These are phyloP conservation scores for Schizopygopsis malacanthus DNA, from an alignment of 2,797 vertebrate genomes.

Conservation along the genomic window DNA sequence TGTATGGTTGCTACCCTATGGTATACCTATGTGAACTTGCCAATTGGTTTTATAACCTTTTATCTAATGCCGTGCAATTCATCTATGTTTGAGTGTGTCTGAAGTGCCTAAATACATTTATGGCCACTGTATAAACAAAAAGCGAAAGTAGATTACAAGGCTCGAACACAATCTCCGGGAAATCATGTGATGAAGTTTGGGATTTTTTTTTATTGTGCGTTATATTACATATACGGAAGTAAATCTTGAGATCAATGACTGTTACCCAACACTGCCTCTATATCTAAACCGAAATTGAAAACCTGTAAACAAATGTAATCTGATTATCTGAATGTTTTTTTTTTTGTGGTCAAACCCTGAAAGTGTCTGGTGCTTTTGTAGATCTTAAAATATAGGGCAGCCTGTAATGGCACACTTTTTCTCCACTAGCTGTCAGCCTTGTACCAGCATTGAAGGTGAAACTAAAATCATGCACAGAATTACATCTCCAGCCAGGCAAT, in stretches of 20 bases:
- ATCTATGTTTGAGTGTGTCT: neutral
- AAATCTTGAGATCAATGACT: neutral
- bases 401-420: neutral
- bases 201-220: neutral
- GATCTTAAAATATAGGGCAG: conserved; percentile 15
- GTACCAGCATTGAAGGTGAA: conserved; percentile 15
- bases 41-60: neutral
- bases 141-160: conserved; percentile 30
- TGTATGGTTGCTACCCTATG: neutral
- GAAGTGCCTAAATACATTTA: neutral
- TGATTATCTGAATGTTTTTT: neutral
- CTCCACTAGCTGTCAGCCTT: conserved; percentile 62
- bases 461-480: neutral
- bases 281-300: neutral
- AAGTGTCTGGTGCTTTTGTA: neutral
- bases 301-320: neutral
- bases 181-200: conserved; percentile 24
- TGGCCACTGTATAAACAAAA: conserved; percentile 18
- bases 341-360: neutral
- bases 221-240: neutral
- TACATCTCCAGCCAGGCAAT: neutral
- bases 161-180: neutral
- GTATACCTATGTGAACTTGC: neutral
- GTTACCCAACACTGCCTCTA: neutral
- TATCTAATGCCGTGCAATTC: neutral